Base-by-base conservation (phyloP, 64 coral and sea anemone species). In the Orbicella faveolata region DNA sequence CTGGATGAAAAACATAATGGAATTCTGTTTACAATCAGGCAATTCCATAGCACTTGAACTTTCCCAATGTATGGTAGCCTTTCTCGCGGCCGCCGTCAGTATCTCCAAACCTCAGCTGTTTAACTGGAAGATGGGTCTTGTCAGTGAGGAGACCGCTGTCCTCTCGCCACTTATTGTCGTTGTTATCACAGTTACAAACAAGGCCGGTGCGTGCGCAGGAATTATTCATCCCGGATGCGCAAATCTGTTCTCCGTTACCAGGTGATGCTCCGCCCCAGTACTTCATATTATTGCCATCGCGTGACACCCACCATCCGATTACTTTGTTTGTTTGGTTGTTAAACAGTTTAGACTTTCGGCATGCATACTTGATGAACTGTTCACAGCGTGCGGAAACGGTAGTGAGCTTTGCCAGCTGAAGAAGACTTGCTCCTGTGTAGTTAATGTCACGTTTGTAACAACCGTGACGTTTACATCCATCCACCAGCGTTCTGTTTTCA, bases 401-500 rank as follows among this genome's bases (percentile, higher is more conserved):
- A 16, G 79, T 9, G 52, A 87, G 67, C 18, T 55, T 51, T 17
- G 41, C 83, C 1, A 87, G 83, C 30, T 87, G 83, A 23, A 11
- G 1, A 53, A 87, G 8, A 17, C 20, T 87, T 12, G 39, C 20
- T 23, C 65, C 83, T 13, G 23, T 70, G 83, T 87, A 87, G 11
- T 2, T 7, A 23, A 87, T 30, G 15, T n/a, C 34, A 44, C 37
- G 41, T 26, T 21, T n/a, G 65, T 87, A 87, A 7, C 37, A 87
- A 17, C 83, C 83, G 6, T 11, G 35, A 1, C 0, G 0, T 9
- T 52, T 19, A 73, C 21, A 87, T 33, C 66, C 66, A 18, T 87
- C 66, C 23, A 87, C 83, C 66, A 87, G 36, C 21, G 83, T 87
- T 73, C 83, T 87, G 23, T n/a, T 39, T 30, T 87, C 83, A 30